Conservation (phyloP, 1,140 invertebrate species). For the Luehdorfia chinensis region DNA sequence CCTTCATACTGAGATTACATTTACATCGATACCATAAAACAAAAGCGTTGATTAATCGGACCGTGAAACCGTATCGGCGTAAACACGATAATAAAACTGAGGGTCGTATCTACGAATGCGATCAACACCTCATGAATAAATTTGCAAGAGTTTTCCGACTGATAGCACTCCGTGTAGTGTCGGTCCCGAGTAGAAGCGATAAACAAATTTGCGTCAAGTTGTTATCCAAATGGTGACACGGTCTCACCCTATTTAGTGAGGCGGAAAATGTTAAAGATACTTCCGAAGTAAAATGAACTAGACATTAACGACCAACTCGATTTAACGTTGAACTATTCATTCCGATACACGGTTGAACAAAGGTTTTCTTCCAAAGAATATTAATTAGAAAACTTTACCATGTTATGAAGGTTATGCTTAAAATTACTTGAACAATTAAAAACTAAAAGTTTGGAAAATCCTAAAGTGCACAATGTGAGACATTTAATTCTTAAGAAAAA, state of each 20-base stretch:
- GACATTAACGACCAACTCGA: background rate
- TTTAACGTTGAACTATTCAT: no score
- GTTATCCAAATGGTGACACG: background rate
- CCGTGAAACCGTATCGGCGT: slow-evolving; percentile 20
- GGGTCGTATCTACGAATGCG: slow-evolving; percentile 36
- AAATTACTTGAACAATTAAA: no score
- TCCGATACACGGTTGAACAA: no score
- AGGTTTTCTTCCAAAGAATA: no score
- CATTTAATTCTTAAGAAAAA: no score
- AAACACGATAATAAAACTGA: slow-evolving; percentile 47
- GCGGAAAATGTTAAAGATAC: background rate
- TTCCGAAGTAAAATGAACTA: background rate
- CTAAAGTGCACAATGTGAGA: no score
- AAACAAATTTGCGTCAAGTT: slow-evolving; percentile 17
- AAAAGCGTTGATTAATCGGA: slow-evolving; percentile 9
- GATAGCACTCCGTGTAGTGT: slow-evolving; percentile 33
- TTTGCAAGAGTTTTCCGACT: slow-evolving; percentile 46
- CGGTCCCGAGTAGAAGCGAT: slow-evolving; percentile 18
- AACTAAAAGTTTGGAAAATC: no score
- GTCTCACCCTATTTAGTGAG: background rate
- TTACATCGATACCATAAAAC: slow-evolving; percentile 5
- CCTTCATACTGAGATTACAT: background rate
- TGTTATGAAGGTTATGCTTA: no score
- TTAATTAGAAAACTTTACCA: no score
- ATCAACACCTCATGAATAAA: slow-evolving; percentile 57